phyloP scores from a whole-genome alignment of 2,888 invertebrate genomes.

The Sturmia bella region DNA sequence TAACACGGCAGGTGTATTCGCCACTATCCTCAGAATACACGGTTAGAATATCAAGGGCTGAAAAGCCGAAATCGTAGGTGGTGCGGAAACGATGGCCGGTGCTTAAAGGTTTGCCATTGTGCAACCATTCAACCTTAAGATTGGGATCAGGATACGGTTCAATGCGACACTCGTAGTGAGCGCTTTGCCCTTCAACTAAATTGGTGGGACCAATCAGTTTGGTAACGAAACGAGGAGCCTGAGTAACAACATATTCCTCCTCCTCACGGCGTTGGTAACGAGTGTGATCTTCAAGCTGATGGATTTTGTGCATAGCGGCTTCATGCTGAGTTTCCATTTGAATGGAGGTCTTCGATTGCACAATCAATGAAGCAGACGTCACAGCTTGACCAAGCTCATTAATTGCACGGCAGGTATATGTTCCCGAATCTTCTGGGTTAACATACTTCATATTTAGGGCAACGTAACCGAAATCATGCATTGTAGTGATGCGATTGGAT shows the following conservation, averaged over 20 bases:
- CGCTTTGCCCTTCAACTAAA: slow-evolving; percentile 93
- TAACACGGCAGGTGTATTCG: slow-evolving; percentile 93
- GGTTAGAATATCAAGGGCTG: slow-evolving; percentile 95
- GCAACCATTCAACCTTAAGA: slow-evolving; percentile 95
- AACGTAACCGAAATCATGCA: slow-evolving; percentile 99
- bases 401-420: slow-evolving; percentile 95
- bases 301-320: slow-evolving; percentile 92
- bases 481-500: slow-evolving; percentile 94
- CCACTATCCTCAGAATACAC: slow-evolving; percentile 97
- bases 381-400: slow-evolving; percentile 97
- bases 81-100: slow-evolving; percentile 96
- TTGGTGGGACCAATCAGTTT: slow-evolving; percentile 93
- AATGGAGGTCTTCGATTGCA: slow-evolving; percentile 93
- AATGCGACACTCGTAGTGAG: slow-evolving; percentile 95
- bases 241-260: slow-evolving; percentile 89
- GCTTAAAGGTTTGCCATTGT: slow-evolving; percentile 93
- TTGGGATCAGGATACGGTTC: slow-evolving; percentile 95
- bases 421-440: slow-evolving; percentile 97
- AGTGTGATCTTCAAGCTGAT: slow-evolving; percentile 91
- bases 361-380: slow-evolving; percentile 94
- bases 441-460: slow-evolving; percentile 97
- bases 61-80: slow-evolving; percentile 98
- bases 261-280: slow-evolving; percentile 91
- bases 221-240: slow-evolving; percentile 92
- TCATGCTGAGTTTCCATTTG: slow-evolving; percentile 95